Evolutionary conservation across 2,888 invertebrate genomes (phyloP).

Genomic region (Oasisia sp.): DNA sequence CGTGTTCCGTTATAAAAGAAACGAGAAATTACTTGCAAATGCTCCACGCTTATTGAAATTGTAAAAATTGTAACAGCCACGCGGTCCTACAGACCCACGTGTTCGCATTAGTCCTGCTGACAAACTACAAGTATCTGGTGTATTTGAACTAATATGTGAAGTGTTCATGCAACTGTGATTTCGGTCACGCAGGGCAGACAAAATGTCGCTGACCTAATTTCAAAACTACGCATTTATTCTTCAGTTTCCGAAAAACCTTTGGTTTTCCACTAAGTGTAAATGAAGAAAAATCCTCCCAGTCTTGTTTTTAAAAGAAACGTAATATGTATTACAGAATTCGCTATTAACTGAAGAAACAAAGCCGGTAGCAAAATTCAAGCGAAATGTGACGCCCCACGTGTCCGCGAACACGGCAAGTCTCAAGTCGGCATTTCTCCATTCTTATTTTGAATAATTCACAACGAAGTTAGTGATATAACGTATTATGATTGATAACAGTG

Average conservation of each 20-base stretch:
- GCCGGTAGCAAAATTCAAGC: background rate
- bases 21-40: background rate
- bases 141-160: background rate
- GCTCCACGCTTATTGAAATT: background rate
- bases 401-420: background rate
- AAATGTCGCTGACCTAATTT: conserved; percentile 17
- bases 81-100: background rate
- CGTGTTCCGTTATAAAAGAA: background rate
- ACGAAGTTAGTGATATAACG: background rate
- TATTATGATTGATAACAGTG: background rate
- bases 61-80: background rate
- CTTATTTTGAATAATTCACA: background rate
- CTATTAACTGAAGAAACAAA: background rate
- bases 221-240: conserved; percentile 7
- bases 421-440: background rate
- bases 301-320: background rate
- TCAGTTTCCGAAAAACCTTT: background rate
- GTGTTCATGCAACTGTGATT: background rate
- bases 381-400: conserved; percentile 17
- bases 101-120: background rate
- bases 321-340: background rate
- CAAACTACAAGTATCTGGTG: background rate
- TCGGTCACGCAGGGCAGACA: background rate
- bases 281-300: background rate
- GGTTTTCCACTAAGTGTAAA: background rate